Base-by-base conservation (phyloP, 1,140 invertebrate species). In the Drosophila repleta region DNA sequence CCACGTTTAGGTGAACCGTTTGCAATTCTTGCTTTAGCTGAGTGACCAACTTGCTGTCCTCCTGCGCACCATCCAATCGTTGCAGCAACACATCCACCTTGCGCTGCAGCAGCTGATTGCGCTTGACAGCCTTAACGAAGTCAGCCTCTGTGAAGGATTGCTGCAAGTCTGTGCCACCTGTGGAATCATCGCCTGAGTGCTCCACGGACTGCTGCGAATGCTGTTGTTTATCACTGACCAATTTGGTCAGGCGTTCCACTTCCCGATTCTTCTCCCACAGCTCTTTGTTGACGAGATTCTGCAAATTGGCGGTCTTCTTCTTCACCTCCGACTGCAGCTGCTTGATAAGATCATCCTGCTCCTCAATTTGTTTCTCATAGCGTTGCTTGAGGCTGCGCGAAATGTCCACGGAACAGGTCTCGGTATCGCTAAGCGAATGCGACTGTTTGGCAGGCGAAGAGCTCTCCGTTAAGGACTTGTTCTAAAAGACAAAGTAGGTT, bases 241-340 rank as follows among this genome's bases (percentile, higher is more conserved):
- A 39, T 53, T 91, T 90, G 21, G 84, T 91, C 3, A 96, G 87
- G 56, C 95, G 94, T 43, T 95, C 95, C 21, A 96, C 95, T 76
- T 95, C 94, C 24, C 94, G 93, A 76, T 95, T 95, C 76, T 95
- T 95, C 64, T 94, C 94, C 95, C 95, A 95, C 4, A 96, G 84
- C 76, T 95, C 95, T 15, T 93, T 94, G 75, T 95, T 95, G 1
- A 95, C 94, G 11, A 96, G 85, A 70, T 94, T 88, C 67, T 95
- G 94, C 24, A 95, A 90, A 78, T 95, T 94, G 53, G 93, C 93
- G 0, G 94, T 95, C 48, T 94, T 93, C 72, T 94, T 93, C 39
- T 93, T 93, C 7, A 95, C 81, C 71, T 95, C 94, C 10, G 91
- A 92, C 57, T 93, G 93, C 17, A 95, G 78, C 71, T 95, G 94